These are phyloP conservation scores for Oncorhynchus clarkii DNA, from an alignment of 2,113 vertebrate genomes.

Conservation along the genomic window DNA sequence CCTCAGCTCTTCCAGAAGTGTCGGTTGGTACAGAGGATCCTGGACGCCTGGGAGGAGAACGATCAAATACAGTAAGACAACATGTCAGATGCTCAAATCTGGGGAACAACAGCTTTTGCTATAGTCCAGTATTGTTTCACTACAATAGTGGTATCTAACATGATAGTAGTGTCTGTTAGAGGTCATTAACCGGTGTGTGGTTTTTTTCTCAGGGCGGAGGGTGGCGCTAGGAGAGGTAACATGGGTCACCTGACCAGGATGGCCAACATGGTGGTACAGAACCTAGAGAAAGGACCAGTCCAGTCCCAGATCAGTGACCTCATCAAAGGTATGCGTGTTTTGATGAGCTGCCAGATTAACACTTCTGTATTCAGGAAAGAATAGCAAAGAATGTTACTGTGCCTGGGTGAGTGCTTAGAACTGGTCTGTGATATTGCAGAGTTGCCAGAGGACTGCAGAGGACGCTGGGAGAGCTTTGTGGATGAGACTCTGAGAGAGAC, in stretches of 20 bases:
- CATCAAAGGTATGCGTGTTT: constrained; percentile 81
- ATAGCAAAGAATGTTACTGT: background rate
- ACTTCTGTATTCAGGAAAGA: too few relatives aligned
- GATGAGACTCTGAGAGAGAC: constrained; percentile 90
- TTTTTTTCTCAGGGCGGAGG: constrained; percentile 78
- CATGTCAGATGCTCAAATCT: background rate
- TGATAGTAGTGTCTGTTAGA: too few relatives aligned
- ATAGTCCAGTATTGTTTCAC: background rate
- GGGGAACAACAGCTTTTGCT: background rate
- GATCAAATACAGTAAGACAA: constrained; percentile 89
- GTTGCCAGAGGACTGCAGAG: constrained; percentile 90
- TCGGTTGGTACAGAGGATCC: constrained; percentile 88
- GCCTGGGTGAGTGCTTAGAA: background rate
- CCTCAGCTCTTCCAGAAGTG: constrained; percentile 92
- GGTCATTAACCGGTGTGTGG: background rate
- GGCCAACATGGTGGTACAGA: constrained; percentile 92
- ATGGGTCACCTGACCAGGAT: constrained; percentile 97
- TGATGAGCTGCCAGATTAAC: background rate
- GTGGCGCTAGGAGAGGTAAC: constrained; percentile 89
- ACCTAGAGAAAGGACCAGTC: constrained; percentile 87
- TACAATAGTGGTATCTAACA: too few relatives aligned
- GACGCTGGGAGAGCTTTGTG: constrained; percentile 95
- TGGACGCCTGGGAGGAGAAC: constrained; percentile 96
- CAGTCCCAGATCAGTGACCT: constrained; percentile 84
- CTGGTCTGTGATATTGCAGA: constrained; percentile 63